Percentiles rank a stretch among this genome's conserved stretches.
These are phyloP conservation scores for Vultur gryphus DNA, from an alignment of 2,797 vertebrate genomes.

Conservation along the genomic window DNA sequence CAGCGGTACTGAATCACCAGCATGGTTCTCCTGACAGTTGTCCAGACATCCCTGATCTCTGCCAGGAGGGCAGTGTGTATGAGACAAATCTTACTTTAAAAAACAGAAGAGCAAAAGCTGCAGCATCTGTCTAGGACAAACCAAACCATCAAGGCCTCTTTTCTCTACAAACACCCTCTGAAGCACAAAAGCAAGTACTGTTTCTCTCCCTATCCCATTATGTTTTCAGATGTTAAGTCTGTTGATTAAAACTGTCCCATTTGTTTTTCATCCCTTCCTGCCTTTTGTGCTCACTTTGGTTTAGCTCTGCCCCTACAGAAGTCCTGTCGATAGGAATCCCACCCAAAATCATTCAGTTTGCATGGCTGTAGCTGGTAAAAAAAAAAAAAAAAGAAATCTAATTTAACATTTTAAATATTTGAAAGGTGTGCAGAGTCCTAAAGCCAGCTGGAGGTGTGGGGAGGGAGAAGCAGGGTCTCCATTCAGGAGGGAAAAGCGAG, in stretches of 20 bases:
- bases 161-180: neutral
- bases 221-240: neutral
- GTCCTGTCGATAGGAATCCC: neutral
- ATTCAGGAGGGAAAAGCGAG: neutral
- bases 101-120: neutral
- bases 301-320: neutral
- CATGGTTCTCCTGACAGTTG: neutral
- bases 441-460: neutral
- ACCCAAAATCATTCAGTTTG: neutral
- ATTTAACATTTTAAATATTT: neutral
- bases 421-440: neutral
- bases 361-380: neutral
- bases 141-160: neutral
- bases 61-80: rapidly evolving
- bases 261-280: neutral
- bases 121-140: neutral
- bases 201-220: neutral
- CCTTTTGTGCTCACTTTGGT: neutral
- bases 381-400: too few species aligned
- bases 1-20: neutral
- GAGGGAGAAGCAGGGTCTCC: neutral
- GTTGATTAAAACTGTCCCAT: neutral
- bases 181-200: neutral
- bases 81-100: neutral
- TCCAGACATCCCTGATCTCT: neutral